phyloP scores from a whole-genome alignment of 2,113 vertebrate genomes.

The Poecile atricapillus region DNA sequence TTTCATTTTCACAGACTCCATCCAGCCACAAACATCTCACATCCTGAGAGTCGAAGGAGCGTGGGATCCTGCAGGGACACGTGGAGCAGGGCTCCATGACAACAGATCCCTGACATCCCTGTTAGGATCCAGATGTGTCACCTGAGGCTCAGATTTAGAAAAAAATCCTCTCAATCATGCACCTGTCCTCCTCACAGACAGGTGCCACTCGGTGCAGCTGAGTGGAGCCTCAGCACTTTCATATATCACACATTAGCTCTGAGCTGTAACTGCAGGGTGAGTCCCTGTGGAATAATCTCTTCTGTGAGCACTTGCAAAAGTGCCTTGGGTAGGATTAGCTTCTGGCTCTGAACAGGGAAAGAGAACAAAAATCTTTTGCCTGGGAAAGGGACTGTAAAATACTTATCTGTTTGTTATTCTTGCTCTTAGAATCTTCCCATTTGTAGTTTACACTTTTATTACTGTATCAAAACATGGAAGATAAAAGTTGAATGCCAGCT shows the following conservation, averaged over 20 bases:
- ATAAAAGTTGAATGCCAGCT: not conserved
- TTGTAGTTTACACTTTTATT: not conserved
- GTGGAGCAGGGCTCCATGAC: not conserved
- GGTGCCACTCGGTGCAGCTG: not conserved
- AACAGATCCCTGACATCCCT: not conserved
- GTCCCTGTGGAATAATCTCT: not conserved
- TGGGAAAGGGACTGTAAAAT: not conserved
- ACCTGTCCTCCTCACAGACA: not conserved
- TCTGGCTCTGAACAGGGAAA: not conserved
- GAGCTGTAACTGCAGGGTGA: not conserved
- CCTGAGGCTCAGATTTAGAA: not conserved
- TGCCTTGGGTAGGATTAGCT: not conserved
- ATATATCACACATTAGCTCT: not conserved
- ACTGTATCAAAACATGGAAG: not conserved
- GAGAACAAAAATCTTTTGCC: not conserved
- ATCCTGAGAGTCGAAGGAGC: accelerated
- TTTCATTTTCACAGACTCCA: not conserved
- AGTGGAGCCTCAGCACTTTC: not conserved
- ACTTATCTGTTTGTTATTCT: not conserved
- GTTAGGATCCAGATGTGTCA: not conserved
- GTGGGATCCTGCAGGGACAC: not conserved
- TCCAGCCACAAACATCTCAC: accelerated
- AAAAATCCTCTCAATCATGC: not conserved
- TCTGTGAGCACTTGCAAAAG: not conserved
- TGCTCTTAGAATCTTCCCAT: not conserved